Base-by-base conservation (phyloP, 2,113 vertebrate genomes). In the Malurus alboscapulatus region DNA sequence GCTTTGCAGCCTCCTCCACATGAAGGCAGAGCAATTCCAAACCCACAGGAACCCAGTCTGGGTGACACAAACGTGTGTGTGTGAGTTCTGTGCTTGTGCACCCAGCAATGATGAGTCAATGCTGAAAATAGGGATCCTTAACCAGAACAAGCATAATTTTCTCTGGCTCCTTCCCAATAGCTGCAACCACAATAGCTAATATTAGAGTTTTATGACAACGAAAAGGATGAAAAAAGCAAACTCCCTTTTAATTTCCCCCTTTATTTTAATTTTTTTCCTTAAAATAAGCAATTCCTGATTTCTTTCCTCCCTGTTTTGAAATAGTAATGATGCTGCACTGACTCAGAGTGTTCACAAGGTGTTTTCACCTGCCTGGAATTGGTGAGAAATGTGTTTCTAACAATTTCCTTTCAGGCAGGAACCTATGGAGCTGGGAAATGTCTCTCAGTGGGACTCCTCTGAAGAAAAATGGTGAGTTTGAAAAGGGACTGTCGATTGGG, bases 11-110 rank as follows among this genome's bases (percentile, higher is more conserved):
- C 40, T 25, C 26, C 24, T 66, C 62, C 79, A 16, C 21, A 1
- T 10, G 29, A 17, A 24, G 20, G 24, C 53, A 69, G 54, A 9
- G 15, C 10, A 10, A 6, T 32, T 53, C 24, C 40, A 88, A 65
- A 15, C 6, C 12, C 63, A n/a, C 12, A 9, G 0, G 0, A 36
- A 3, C 4, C 14, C 20, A 47, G 12, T 14, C 36, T 30, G 30
- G 42, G n/a, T 6, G 19, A 3, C 21, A 51, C 57, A 34, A n/a
- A 40, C 10, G 3, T 12, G 4, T 0, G 2, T 14, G 10, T 68
- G 51, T 25, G 22, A 0, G 0, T 45, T 26, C 29, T 12, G 25
- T 48, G 14, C 61, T 57, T 30, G 36, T 22, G 65, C 62, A 25
- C 34, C 48, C 34, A 3, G 50, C 25, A 14, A 19, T 25, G 32